Percentiles rank a stretch among this genome's conserved stretches.
Conservation (phyloP, 2,888 invertebrate genomes). For the Hyles lineata region DNA sequence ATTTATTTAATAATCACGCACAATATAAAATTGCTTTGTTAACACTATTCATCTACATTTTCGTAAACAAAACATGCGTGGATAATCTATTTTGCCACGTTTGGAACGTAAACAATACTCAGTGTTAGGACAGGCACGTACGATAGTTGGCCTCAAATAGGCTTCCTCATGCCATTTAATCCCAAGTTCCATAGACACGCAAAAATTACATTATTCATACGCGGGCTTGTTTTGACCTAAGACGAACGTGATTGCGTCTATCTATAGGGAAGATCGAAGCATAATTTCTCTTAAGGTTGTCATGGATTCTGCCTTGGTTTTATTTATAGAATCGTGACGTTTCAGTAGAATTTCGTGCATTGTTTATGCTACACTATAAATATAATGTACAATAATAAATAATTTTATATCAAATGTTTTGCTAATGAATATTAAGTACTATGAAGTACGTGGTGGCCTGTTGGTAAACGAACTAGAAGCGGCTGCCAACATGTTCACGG, state of each 20-base stretch:
- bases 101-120: conserved; percentile 2
- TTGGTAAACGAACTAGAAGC: too few relatives aligned
- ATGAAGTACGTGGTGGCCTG: too few relatives aligned
- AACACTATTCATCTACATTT: neutral
- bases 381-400: too few relatives aligned
- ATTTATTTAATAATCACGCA: too few relatives aligned
- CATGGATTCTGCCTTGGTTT: neutral
- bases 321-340: too few relatives aligned
- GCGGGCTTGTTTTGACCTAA: neutral
- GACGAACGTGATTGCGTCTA: neutral
- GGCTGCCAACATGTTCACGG: too few relatives aligned
- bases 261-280: neutral
- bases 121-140: conserved; percentile 14
- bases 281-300: neutral
- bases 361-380: too few relatives aligned
- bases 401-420: too few relatives aligned
- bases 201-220: conserved; percentile 19
- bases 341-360: too few relatives aligned
- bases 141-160: conserved; percentile 11
- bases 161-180: conserved; percentile 16
- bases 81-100: conserved; percentile 14
- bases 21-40: too few relatives aligned
- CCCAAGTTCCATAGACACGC: conserved; percentile 13
- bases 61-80: neutral
- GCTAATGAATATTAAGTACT: too few relatives aligned